Evolutionary conservation across 2,888 invertebrate genomes (phyloP), one percentile per base, ranked within the genome.

Genomic region (Lottia gigantea): DNA sequence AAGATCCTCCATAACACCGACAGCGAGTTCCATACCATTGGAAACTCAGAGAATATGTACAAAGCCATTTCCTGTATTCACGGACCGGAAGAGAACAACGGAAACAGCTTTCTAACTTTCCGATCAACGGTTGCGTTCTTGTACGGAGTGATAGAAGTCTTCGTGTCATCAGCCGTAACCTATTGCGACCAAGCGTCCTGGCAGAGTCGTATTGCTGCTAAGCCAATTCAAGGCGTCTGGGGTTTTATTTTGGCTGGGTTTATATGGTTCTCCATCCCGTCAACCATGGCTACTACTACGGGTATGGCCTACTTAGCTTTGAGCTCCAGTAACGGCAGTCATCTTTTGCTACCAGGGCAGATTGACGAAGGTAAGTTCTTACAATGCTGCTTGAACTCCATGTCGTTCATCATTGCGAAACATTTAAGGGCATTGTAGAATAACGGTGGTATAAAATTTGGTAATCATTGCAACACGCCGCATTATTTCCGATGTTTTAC

Each of bases 211-310:
- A 87, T 87, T 49, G 87, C 88, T 0, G 86, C 88, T 47, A 88
- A 88, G 71, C 87, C 87, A 4, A 80, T 80, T 8, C 84, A 87
- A 74, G 87, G 88, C 23, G 86, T 88, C 31, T 87, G 85, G 82
- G 88, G 88, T 0, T 88, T 88, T 71, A 79, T 88, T 19, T 73
- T 85, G 46, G 88, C 87, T 1, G 88, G 88, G 0, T 80, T 88
- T 6, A 86, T 87, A 72, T 88, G 88, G 88, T 88, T 88, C 73
- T 82, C 88, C 26, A 84, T 88, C 16, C 88, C 88, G 4, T 86
- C 87, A 63, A 82, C 84, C n/a, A 86, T 88, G 84, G 88, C 88
- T 14, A 88, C 88, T 6, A 87, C 87, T 1, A 88, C 87, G 16
- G 88, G 87, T 12, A 80, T 88, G 75, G 86, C 86, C 6, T 88